These are phyloP conservation scores for Cyanocitta stelleri DNA, from an alignment of 2,113 vertebrate genomes.

Conservation along the genomic window DNA sequence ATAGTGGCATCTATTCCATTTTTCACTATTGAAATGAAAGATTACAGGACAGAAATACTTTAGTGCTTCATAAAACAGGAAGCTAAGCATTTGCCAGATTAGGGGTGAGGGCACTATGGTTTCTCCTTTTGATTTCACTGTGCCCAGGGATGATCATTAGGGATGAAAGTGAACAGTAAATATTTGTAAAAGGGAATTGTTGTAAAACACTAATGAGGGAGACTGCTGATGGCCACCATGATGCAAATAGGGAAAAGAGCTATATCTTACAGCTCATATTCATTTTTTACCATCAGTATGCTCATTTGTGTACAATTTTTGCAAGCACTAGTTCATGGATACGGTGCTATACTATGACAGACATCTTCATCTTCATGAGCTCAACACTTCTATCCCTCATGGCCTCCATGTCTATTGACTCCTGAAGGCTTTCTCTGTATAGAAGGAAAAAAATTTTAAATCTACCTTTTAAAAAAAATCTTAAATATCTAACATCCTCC, in stretches of 20 bases:
- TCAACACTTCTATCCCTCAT: background rate
- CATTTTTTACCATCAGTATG: background rate
- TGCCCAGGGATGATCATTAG: background rate
- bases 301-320: background rate
- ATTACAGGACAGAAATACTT: background rate
- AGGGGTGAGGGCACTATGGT: background rate
- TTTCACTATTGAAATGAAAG: background rate
- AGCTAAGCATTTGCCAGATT: background rate
- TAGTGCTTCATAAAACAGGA: conserved; percentile 9
- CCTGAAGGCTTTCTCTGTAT: background rate
- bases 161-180: background rate
- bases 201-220: background rate
- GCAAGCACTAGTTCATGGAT: background rate
- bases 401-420: background rate
- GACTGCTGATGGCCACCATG: background rate
- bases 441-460: background rate
- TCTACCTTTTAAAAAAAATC: background rate
- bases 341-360: background rate
- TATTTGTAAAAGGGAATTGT: conserved; percentile 13
- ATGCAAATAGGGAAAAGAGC: background rate
- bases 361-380: background rate
- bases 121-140: background rate
- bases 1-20: background rate
- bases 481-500: background rate
- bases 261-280: background rate